These are phyloP conservation scores for Embiotoca jacksoni DNA, from an alignment of 2,113 vertebrate species.

Conservation along the genomic window DNA sequence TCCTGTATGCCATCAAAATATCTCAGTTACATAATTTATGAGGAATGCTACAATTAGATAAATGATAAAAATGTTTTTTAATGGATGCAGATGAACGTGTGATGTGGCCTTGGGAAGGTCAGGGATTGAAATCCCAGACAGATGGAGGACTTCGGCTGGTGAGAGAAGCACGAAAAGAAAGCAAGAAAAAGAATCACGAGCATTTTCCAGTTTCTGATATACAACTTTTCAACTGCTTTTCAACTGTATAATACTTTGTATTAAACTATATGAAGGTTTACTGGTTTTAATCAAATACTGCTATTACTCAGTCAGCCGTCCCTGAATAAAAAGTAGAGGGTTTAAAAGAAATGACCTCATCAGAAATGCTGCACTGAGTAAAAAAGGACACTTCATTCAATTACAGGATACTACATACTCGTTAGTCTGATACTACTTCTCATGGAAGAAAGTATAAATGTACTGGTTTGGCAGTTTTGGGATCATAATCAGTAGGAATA, in stretches of 20 bases:
- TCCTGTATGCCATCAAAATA: neutral
- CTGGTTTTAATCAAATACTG: neutral
- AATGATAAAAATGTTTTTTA: neutral
- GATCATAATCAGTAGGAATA: slow-evolving; percentile 19
- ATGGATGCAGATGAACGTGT: neutral
- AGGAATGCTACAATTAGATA: neutral
- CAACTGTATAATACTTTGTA: neutral
- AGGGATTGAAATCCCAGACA: slow-evolving; percentile 23
- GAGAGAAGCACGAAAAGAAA: neutral
- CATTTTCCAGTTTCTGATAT: neutral
- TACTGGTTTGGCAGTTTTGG: slow-evolving; percentile 16
- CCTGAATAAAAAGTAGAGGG: neutral
- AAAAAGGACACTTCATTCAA: slow-evolving; percentile 6
- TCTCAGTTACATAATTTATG: neutral
- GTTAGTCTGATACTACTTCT: slow-evolving; percentile 1
- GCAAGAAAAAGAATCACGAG: neutral
- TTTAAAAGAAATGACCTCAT: slow-evolving; percentile 6
- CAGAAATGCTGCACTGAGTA: slow-evolving; percentile 9
- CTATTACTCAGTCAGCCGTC: neutral
- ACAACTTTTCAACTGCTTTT: neutral
- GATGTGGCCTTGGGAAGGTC: neutral
- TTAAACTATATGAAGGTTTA: neutral
- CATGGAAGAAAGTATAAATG: slow-evolving; percentile 8
- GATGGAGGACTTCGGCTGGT: slow-evolving; percentile 10
- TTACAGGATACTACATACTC: slow-evolving; percentile 15